These are phyloP conservation scores for Catalaphyllia jardinei DNA, from an alignment of 64 coral and sea anemone species.

Conservation along the genomic window DNA sequence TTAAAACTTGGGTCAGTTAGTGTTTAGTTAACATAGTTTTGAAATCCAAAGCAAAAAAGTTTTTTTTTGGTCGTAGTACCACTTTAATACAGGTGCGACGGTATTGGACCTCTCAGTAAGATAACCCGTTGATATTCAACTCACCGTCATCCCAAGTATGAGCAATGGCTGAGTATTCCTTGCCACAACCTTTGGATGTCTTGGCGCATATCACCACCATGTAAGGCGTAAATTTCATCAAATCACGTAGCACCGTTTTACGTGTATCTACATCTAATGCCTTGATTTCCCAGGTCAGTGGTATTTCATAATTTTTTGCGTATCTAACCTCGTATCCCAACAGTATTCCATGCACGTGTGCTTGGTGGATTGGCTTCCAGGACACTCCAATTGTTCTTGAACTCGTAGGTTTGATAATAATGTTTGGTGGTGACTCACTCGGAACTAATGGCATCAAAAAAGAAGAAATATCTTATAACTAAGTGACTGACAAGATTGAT, in stretches of 20 bases:
- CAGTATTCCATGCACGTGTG: slow-evolving; percentile 54
- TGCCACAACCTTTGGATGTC: slow-evolving; percentile 79
- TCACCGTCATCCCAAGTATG: slow-evolving; percentile 75
- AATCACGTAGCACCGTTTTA: background rate
- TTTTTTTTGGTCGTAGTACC: too few species aligned
- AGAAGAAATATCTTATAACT: background rate
- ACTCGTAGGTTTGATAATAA: slow-evolving; percentile 27
- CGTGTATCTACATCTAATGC: background rate
- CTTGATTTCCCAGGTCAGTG: background rate
- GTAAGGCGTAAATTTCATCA: slow-evolving; percentile 18
- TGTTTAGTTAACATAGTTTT: too few species aligned
- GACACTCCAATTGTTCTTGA: slow-evolving; percentile 31
- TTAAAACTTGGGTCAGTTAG: too few species aligned
- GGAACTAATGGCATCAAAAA: background rate
- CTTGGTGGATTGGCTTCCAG: slow-evolving; percentile 63
- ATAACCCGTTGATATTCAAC: background rate
- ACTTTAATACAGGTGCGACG: too few species aligned
- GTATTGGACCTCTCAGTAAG: too few species aligned
- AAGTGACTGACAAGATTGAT: too few species aligned
- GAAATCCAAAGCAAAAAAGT: too few species aligned
- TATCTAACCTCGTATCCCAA: slow-evolving; percentile 73
- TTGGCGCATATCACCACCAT: slow-evolving; percentile 41
- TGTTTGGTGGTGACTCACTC: slow-evolving; percentile 35
- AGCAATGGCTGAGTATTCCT: background rate
- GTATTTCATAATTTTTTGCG: slow-evolving; percentile 1